Evolutionary conservation across 2,888 invertebrate species (phyloP), one percentile per base, ranked within the genome.

Genomic region (Ophion costatus): DNA sequence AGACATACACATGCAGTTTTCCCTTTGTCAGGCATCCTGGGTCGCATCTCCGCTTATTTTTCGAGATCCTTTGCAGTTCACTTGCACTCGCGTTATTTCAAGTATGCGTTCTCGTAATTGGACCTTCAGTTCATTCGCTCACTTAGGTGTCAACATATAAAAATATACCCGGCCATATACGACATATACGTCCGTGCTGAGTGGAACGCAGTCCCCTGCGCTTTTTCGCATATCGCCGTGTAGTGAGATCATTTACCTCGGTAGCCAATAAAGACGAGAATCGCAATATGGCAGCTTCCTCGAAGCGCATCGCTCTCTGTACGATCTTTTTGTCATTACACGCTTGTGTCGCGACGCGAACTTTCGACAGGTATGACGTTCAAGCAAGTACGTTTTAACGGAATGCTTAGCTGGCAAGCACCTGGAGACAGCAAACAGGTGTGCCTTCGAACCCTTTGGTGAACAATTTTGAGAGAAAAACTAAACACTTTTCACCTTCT

Each of bases 91-190:
- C 33, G 51, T 80, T 38, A 80, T 80, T 77, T 56, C 56, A 63
- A 61, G 67, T 42, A 69, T 57, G 66, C 69, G 10, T 61, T 71
- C 61, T 74, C 66, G 77, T 80, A 80, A 83, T 76, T 80, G 67
- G 80, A 83, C 66, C 66, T 83, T 76, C 45, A 70, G 59, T 71
- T 22, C 11, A n/a, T 38, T 59, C 56, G 4, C 22, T 33, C 73
- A 29, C 14, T 10, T 24, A 38, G 24, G 59, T 71, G 20, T 64
- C 17, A 20, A 29, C 20, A 56, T 59, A 45, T 42, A 69, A 22
- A 20, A 5, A 22, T 59, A 22, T 59, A 10, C n/a, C 7, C 0
- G 11, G 2, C n/a, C 56, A 38, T 73, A 38, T 73, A 22, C 22
- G 38, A 42, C 7, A 33, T 22, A 10, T 33, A 57, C 33, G 42